Percentiles rank a stretch among this genome's conserved stretches.
phyloP scores from a whole-genome alignment of 2,888 invertebrate species.

The Pristionchus exspectatus region DNA sequence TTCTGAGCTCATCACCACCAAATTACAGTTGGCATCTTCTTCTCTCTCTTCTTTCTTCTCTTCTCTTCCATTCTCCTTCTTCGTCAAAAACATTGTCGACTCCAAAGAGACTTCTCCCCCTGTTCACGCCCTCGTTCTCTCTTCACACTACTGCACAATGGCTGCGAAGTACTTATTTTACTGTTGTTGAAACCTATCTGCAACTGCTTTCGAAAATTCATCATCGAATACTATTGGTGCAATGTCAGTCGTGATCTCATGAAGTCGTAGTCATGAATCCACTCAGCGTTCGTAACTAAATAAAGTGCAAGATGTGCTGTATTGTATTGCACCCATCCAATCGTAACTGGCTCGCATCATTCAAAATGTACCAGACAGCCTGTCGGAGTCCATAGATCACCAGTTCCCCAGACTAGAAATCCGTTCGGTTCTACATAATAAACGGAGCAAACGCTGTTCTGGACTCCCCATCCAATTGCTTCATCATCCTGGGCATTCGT shows the following conservation, averaged over 20 bases:
- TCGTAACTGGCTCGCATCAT: too few species aligned
- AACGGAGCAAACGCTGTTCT: neutral
- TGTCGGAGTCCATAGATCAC: neutral
- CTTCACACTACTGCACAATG: slow-evolving; percentile 1
- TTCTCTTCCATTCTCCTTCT: neutral
- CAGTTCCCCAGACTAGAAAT: neutral
- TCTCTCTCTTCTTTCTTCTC: neutral
- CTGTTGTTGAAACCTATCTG: neutral
- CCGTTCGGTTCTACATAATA: neutral
- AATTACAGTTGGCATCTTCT: slow-evolving; percentile 28
- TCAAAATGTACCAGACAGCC: neutral
- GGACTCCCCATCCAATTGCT: neutral
- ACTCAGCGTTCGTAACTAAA: neutral
- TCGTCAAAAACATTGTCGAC: slow-evolving; percentile 18
- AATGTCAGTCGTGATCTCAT: neutral
- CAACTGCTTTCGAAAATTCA: neutral
- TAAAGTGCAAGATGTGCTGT: neutral
- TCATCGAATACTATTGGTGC: neutral
- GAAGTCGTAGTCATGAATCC: neutral
- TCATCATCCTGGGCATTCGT: neutral
- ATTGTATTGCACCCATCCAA: neutral
- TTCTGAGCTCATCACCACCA: slow-evolving; percentile 31
- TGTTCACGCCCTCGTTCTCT: neutral
- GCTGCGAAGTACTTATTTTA: neutral
- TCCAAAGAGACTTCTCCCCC: neutral